Evolutionary conservation across 2,888 invertebrate species (phyloP), one percentile per base, ranked within the genome.

Genomic region (Mythimna ferrago): DNA sequence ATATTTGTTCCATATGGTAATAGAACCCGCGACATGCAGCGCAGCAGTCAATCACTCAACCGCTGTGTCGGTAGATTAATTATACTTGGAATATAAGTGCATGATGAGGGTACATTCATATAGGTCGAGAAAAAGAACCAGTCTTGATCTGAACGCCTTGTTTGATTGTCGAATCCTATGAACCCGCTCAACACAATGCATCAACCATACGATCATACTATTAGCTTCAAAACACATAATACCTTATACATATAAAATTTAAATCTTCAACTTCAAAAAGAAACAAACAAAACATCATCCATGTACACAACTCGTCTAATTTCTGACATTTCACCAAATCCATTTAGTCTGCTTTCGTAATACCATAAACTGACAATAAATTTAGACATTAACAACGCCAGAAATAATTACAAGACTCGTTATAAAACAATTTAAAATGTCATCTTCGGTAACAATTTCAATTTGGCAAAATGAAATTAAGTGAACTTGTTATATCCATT

Each of bases 401-500:
- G 61, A 85, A 82, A 87, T 85, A 88, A 87, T 84, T 86, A 86
- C 76, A 87, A 79, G 58, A 75, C 76, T 86, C 81, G 81, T 84
- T 76, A 73, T 75, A 71, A 82, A 86, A 87, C 88, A 89, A 88
- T 89, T 88, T 78, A 84, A 84, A 85, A 85, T 82, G 86, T 86
- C 88, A 86, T 88, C 86, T 82, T 81, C 67, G 78, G 80, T 84
- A 83, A 87, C 86, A 77, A 81, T 85, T 88, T 83, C 84, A 89
- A 89, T 88, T 89, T 89, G 82, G 70, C 81, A 81, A 82, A 87
- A 86, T 80, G 83, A 79, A 89, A 88, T 89, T 88, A 84, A 72
- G 62, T 71, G 66, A 83, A 75, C 71, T 76, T 71, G 80, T 78
- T 63, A 70, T 66, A 67, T 62, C 73, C 81, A 79, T 76, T 83